These are phyloP conservation scores for Calameuta filiformis DNA, from an alignment of 2,888 invertebrate genomes.

Conservation along the genomic window DNA sequence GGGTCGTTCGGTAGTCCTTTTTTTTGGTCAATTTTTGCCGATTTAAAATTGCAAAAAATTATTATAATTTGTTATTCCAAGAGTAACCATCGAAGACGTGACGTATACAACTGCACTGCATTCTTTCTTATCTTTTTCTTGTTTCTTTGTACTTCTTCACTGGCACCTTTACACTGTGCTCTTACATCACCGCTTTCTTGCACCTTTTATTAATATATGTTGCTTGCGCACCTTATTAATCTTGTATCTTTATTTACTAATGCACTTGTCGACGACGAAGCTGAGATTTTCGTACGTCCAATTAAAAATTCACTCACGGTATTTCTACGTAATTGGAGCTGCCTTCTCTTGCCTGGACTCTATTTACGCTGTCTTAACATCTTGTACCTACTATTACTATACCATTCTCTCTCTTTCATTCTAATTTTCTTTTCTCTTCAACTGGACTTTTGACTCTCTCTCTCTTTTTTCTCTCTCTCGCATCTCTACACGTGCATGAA, in stretches of 20 bases:
- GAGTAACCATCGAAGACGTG: conserved; percentile 5
- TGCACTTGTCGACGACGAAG: neutral
- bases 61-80: neutral
- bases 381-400: conserved; percentile 21
- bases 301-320: neutral
- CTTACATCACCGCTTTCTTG: neutral
- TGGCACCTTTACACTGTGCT: neutral
- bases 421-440: conserved; percentile 12
- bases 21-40: neutral
- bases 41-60: too few relatives aligned
- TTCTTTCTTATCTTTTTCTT: conserved; percentile 1
- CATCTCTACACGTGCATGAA: conserved; percentile 27
- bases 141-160: neutral
- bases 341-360: conserved; percentile 16
- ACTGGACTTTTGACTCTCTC: conserved; percentile 8
- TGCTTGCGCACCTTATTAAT: neutral
- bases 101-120: conserved; percentile 10
- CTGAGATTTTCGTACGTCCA: neutral
- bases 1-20: neutral
- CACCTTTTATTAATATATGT: neutral
- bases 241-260: neutral
- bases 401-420: conserved; percentile 16
- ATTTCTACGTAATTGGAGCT: conserved; percentile 8
- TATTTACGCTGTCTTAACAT: conserved; percentile 5
- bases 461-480: conserved; percentile 3